Percentiles rank a stretch among this genome's conserved stretches.
Conservation (phyloP, 2,888 invertebrate species). For the Malachius bipustulatus region DNA sequence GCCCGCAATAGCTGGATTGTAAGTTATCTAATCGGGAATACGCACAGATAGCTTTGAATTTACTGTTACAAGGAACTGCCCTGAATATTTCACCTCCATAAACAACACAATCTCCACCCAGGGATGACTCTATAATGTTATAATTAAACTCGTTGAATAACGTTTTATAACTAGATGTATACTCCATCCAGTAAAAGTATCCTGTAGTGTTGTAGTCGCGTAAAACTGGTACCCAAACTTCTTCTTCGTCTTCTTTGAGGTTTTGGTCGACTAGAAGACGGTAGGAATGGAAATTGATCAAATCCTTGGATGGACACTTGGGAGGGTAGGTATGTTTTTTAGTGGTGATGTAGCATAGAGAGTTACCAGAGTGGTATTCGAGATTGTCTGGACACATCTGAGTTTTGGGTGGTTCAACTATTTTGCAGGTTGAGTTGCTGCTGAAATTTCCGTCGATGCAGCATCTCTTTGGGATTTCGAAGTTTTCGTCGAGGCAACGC, state of each 20-base stretch:
- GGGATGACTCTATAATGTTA: background rate
- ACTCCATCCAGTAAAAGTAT: background rate
- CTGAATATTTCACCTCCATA: background rate
- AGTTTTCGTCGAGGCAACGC: background rate
- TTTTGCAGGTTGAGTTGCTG: background rate
- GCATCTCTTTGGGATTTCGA: background rate
- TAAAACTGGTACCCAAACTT: background rate
- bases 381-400: background rate
- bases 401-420: background rate
- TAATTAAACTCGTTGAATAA: background rate
- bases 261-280: background rate
- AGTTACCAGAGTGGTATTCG: background rate
- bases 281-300: background rate
- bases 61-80: background rate
- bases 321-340: background rate
- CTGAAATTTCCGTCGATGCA: background rate
- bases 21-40: background rate
- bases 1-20: background rate
- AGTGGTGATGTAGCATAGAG: background rate
- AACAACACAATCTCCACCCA: background rate
- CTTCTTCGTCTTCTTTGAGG: background rate
- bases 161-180: background rate
- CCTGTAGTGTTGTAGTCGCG: background rate
- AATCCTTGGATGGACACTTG: background rate
- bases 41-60: background rate